phyloP scores from a whole-genome alignment of 2,113 vertebrate genomes.

The Malurus melanocephalus region DNA sequence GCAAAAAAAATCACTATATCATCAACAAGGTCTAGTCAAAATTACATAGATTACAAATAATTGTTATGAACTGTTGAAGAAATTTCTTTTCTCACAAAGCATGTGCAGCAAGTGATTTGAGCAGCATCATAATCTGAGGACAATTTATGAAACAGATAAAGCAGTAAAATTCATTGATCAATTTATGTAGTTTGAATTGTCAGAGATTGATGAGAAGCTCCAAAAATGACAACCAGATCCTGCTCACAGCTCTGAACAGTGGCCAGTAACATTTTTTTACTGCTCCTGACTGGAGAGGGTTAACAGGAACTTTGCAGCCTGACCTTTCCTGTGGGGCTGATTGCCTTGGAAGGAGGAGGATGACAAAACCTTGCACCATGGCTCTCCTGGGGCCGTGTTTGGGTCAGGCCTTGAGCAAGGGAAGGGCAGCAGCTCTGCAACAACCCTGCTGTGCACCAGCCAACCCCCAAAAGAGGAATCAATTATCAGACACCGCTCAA shows the following conservation, averaged over 20 bases:
- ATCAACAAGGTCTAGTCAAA: neutral
- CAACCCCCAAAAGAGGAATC: neutral
- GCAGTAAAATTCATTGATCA: neutral
- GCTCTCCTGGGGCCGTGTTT: neutral
- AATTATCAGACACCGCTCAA: neutral
- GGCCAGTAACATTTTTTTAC: neutral
- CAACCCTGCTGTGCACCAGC: neutral
- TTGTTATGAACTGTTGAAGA: neutral
- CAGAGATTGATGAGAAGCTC: neutral
- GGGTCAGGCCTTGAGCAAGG: neutral
- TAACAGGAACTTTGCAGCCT: neutral
- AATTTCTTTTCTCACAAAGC: neutral
- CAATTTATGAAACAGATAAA: neutral
- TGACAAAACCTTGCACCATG: neutral
- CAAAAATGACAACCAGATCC: neutral
- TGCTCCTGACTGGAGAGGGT: neutral
- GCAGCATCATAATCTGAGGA: neutral
- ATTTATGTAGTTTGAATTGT: neutral
- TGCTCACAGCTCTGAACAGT: neutral
- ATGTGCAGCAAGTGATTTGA: neutral
- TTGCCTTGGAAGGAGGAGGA: neutral
- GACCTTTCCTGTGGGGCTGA: neutral
- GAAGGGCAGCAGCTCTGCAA: neutral
- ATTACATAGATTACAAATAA: neutral
- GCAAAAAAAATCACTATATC: neutral